These are phyloP conservation scores for Drosophila willistoni DNA, from an alignment of 1,140 invertebrate genomes.

Conservation along the genomic window DNA sequence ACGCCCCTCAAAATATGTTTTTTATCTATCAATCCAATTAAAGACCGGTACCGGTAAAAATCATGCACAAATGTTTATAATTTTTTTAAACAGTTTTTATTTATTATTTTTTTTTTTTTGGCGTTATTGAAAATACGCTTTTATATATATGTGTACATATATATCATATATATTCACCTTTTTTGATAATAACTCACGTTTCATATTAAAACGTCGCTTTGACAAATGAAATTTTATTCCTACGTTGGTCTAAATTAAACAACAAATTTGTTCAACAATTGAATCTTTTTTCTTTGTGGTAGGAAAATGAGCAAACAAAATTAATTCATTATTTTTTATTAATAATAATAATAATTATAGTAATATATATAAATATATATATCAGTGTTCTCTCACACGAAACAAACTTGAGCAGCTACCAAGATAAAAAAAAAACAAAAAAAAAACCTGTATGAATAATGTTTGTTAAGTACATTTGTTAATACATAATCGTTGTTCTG, in stretches of 20 bases:
- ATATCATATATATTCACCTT: constrained; percentile 56
- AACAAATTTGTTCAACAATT: constrained; percentile 68
- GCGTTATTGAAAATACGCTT: constrained; percentile 78
- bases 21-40: not conserved
- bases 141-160: constrained; percentile 47
- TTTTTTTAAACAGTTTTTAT: constrained; percentile 33
- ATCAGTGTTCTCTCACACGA: constrained; percentile 34
- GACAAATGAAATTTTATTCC: constrained; percentile 44
- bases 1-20: not conserved
- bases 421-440: constrained; percentile 31
- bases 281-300: constrained; percentile 33
- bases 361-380: constrained; percentile 10
- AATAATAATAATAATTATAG: constrained; percentile 29
- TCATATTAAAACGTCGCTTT: constrained; percentile 53
- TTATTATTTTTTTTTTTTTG: constrained; percentile 44
- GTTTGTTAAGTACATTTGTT: constrained; percentile 60
- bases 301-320: no score
- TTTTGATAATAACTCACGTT: constrained; percentile 57
- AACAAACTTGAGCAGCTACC: constrained; percentile 38
- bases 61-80: constrained; percentile 7
- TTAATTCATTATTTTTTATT: constrained; percentile 2
- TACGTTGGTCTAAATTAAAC: constrained; percentile 67
- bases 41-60: not conserved
- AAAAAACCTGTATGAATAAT: constrained; percentile 23
- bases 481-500: constrained; percentile 68